Evolutionary conservation across 2,888 invertebrate genomes (phyloP), one percentile per base, ranked within the genome.

Genomic region (Bedellia somnulentella): DNA sequence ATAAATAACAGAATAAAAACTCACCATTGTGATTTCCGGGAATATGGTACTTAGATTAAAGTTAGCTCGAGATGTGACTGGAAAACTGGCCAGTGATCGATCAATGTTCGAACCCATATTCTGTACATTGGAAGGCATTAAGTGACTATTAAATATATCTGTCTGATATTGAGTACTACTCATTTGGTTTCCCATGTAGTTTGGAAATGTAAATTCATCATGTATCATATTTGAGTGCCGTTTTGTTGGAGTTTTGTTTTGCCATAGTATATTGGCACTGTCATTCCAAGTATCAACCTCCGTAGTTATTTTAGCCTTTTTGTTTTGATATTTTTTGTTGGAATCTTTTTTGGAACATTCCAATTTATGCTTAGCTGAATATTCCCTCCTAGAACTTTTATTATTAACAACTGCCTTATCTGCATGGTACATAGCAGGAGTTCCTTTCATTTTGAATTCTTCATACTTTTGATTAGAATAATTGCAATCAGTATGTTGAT

Each of bases 41-140:
- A 89, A 89, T 45, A 90, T 87, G 1, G 89, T 85, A 46, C 88
- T 88, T 24, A 90, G 68, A 60, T 89, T 89, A 50, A 90, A 90
- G 55, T 89, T 90, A 1, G 89, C 86, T 2, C 73, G 60, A 2
- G 73, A 73, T 3, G 71, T 62, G 16, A 52, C 57, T 5, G 75
- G 68, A 33, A 71, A 61, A 31, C 51, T 57, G n/a, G 60, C 37
- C 18, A 67, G 38, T 0, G 71, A 57, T 29, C 66, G 49, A 31
- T 70, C 71, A 4, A 55, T 51, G 27, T 62, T 66, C 32, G 57
- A 57, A 1, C 58, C 55, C 31, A 60, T 53, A 24, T 54, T 52
- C 41, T 70, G 73, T 42, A 70, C 51, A 35, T 68, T 70, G 4
- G 64, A 44, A 28, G 70, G 51, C 58, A 71, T 58, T 23, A 75